Conservation (phyloP, 2,888 invertebrate species). For the Cheilosia variabilis region DNA sequence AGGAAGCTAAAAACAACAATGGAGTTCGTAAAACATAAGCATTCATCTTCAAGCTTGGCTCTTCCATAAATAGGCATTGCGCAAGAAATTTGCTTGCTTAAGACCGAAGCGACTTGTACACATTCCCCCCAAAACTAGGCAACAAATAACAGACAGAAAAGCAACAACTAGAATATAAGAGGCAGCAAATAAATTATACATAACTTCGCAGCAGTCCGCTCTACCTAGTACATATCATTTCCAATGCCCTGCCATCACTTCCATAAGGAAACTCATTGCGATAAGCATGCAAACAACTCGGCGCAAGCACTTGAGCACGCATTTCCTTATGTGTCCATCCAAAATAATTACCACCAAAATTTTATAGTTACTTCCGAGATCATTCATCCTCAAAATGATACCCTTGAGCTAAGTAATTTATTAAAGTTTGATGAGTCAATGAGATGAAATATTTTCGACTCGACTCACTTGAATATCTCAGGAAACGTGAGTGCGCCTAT, state of each 20-base stretch:
- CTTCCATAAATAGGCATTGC: too few species aligned
- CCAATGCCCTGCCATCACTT: not conserved
- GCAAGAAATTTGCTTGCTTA: too few species aligned
- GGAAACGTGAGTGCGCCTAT: conserved; percentile 24
- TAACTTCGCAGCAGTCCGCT: not conserved
- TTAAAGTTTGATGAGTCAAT: not conserved
- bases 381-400: not conserved
- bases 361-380: not conserved
- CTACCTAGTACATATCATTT: not conserved
- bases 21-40: too few species aligned
- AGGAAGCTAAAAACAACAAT: too few species aligned
- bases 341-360: too few species aligned
- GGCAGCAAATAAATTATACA: not conserved
- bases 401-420: conserved; percentile 1
- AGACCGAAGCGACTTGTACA: too few species aligned
- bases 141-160: too few species aligned
- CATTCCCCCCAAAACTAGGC: too few species aligned
- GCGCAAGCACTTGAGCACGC: not conserved
- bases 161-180: too few species aligned
- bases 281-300: not conserved
- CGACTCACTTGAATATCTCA: conserved; percentile 23
- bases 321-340: not conserved
- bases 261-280: not conserved
- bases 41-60: too few species aligned
- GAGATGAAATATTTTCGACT: conserved; percentile 21